phyloP scores from a whole-genome alignment of 1,140 invertebrate species.

The Choristoneura fumiferana region DNA sequence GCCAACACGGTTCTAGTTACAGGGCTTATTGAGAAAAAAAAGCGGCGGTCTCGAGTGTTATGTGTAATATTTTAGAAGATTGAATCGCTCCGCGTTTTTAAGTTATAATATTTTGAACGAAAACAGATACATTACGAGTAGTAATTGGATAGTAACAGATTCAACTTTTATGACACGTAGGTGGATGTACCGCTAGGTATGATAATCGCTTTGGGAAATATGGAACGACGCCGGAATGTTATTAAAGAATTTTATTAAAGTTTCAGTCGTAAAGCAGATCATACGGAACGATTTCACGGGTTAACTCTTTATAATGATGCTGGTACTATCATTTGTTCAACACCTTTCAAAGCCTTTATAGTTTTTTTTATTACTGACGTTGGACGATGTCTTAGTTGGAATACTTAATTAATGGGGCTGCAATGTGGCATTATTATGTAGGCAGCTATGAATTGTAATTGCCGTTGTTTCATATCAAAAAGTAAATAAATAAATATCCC shows the following conservation, averaged over 20 bases:
- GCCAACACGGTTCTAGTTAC: conserved; percentile 68
- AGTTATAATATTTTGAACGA: conserved; percentile 50
- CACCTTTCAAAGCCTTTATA: conserved; percentile 15
- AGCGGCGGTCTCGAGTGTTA: conserved; percentile 50
- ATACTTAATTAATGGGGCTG: neutral
- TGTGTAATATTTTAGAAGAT: conserved; percentile 68
- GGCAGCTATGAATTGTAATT: too few species aligned
- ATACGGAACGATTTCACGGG: conserved; percentile 25
- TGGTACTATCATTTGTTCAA: conserved; percentile 14
- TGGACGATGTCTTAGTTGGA: conserved; percentile 1
- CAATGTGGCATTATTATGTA: neutral
- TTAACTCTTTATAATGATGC: conserved; percentile 16
- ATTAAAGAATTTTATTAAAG: conserved; percentile 53
- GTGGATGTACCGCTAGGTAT: conserved; percentile 41
- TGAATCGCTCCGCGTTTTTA: conserved; percentile 40
- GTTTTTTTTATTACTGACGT: conserved; percentile 16
- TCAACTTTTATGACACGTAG: conserved; percentile 52
- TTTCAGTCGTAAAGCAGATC: conserved; percentile 56
- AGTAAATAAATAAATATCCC: too few species aligned
- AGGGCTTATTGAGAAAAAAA: conserved; percentile 60
- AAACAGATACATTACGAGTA: conserved; percentile 42
- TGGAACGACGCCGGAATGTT: conserved; percentile 49
- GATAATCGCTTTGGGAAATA: conserved; percentile 47
- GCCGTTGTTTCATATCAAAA: too few species aligned
- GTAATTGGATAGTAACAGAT: conserved; percentile 66